Evolutionary conservation across 2,797 vertebrate genomes (phyloP), one percentile per base, ranked within the genome.

Genomic region (Tauraco hartlaubi): DNA sequence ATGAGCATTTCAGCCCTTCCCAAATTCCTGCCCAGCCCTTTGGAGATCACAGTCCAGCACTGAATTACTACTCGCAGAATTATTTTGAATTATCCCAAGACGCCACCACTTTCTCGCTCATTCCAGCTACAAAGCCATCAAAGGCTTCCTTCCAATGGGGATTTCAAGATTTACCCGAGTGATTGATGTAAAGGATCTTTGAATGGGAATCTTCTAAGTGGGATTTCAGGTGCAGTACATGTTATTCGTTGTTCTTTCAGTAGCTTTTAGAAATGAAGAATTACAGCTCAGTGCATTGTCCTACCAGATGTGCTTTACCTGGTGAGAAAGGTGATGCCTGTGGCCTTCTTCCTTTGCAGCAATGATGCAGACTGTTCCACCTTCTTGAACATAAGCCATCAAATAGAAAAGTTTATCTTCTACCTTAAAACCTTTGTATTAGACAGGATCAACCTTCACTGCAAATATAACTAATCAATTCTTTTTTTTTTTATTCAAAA

Each of bases 401-500:
- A 9, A 73, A 33, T 0, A 75, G 11, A 26, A 29, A 39, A 37
- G 15, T 64, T 62, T 26, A 49, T 56, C 54, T 71, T 54, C 49
- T 25, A 22, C 54, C 21, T 93, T 28, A 62, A 74, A 76, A 78
- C 21, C 5, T 39, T 66, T 31, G 2, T 77, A 23, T 29, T 43
- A 55, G 86, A 54, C 11, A 55, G 33, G 67, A 81, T 66, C 82
- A 85, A 43, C 33, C 37, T 73, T 48, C 59, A 21, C 43, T 90
- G 35, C 33, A 67, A 85, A 46, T 84, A 74, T 37, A 79, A 72
- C 31, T 62, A 20, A 66, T 62, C 20, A 11, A 58, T 26, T 52
- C 25, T 82, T 92, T 83, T 77, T 26, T 82, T 68, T 94, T 96
- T 67, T 55, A 22, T 51, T 94, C 28, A 15, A 14, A 80, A 80